Evolutionary conservation across 2,888 invertebrate genomes (phyloP).

Genomic region (Tuta absoluta): DNA sequence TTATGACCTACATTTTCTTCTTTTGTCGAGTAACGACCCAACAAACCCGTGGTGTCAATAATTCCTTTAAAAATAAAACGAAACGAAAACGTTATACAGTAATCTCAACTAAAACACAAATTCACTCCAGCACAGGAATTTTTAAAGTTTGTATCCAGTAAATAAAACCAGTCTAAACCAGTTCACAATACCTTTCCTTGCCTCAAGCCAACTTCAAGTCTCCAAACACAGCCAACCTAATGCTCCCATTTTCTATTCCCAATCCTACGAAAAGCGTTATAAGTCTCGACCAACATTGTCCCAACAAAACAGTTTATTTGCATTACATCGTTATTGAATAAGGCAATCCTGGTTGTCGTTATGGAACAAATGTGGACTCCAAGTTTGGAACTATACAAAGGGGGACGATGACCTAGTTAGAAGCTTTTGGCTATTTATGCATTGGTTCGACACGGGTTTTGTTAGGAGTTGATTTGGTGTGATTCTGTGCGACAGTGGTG

Average conservation of each 20-base stretch:
- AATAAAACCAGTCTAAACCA: neutral
- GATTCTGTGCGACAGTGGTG: neutral
- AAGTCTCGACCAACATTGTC: conserved; percentile 13
- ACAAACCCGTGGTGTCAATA: too few species aligned
- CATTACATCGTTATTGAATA: conserved; percentile 23
- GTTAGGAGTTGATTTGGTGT: neutral
- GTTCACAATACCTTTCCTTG: neutral
- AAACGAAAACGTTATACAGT: neutral
- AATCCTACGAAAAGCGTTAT: conserved; percentile 22
- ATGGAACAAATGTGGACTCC: conserved; percentile 15
- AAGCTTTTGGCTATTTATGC: conserved; percentile 3
- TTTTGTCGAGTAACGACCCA: too few species aligned
- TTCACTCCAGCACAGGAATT: neutral
- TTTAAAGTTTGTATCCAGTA: neutral
- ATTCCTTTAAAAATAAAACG: too few species aligned
- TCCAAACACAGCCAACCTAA: conserved; percentile 18
- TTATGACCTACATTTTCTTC: too few species aligned
- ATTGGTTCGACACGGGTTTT: neutral
- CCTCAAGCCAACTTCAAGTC: neutral
- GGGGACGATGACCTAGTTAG: conserved; percentile 13
- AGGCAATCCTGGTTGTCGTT: conserved; percentile 19
- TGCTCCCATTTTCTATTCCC: conserved; percentile 15
- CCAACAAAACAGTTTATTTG: conserved; percentile 19
- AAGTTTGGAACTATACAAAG: conserved; percentile 21
- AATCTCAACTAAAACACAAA: neutral